Conservation (phyloP, 1,140 invertebrate genomes). For the Phenacoccus solenopsis region DNA sequence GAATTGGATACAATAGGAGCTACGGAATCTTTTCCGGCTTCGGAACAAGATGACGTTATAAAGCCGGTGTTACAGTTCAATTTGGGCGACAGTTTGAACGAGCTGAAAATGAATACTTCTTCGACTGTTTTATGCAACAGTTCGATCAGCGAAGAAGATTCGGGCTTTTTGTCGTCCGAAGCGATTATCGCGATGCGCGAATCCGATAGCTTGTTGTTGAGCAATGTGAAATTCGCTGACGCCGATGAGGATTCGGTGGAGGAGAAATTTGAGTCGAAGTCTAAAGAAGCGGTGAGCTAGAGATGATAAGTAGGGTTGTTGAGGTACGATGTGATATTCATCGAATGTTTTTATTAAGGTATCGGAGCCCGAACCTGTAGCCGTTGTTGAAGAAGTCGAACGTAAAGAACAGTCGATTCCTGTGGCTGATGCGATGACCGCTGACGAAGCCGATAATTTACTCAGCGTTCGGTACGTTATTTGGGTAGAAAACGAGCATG, state of each 20-base stretch:
- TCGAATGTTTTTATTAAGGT: too few relatives aligned
- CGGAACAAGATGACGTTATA: slow-evolving; percentile 6
- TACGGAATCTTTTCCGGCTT: not conserved
- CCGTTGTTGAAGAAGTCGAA: not conserved
- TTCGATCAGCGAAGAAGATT: slow-evolving; percentile 29
- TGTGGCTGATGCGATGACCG: slow-evolving; percentile 56
- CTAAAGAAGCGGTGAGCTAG: not conserved
- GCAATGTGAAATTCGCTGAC: slow-evolving; percentile 15
- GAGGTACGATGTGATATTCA: too few relatives aligned
- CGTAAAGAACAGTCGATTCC: not conserved
- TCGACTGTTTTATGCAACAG: slow-evolving; percentile 24
- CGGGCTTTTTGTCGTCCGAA: slow-evolving; percentile 30
- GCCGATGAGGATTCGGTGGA: slow-evolving; percentile 6
- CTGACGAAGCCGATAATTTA: slow-evolving; percentile 70
- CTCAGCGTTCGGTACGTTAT: slow-evolving; percentile 54
- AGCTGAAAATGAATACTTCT: not conserved
- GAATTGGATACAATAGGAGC: not conserved
- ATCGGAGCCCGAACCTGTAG: not conserved
- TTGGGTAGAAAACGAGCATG: too few relatives aligned
- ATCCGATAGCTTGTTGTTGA: slow-evolving; percentile 5
- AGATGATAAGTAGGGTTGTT: too few relatives aligned
- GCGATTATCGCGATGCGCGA: slow-evolving; percentile 19
- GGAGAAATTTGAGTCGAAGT: not conserved
- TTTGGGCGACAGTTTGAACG: not conserved
- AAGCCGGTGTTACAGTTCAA: not conserved